Conservation (phyloP, 2,113 vertebrate species). For the Anser brachyrhynchus region DNA sequence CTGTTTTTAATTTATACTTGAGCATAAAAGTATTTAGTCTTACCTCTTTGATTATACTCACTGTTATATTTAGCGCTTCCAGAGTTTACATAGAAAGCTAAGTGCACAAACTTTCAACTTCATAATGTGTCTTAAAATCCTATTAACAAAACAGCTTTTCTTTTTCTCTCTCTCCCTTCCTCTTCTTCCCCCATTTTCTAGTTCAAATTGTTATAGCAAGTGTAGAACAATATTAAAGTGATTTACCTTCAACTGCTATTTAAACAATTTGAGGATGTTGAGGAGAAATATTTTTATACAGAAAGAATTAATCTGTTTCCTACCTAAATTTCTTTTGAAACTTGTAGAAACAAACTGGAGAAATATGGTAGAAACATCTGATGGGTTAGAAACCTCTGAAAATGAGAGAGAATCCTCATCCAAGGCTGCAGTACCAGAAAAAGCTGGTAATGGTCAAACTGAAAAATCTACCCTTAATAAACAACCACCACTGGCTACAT, state of each 20-base stretch:
- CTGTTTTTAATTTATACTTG: neutral
- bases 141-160: neutral
- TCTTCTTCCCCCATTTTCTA: neutral
- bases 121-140: neutral
- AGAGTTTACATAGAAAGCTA: neutral
- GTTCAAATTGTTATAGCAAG: neutral
- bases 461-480: constrained; percentile 57
- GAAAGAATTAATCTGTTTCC: neutral
- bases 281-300: neutral
- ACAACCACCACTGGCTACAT: constrained; percentile 17
- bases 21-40: neutral
- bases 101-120: neutral
- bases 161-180: neutral
- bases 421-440: constrained; percentile 68
- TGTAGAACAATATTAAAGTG: neutral
- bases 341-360: constrained; percentile 95
- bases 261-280: neutral
- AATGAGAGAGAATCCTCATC: constrained; percentile 76
- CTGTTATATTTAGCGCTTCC: neutral
- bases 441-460: constrained; percentile 29
- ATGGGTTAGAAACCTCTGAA: constrained; percentile 87
- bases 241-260: neutral
- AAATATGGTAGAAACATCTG: constrained; percentile 94
- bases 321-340: constrained; percentile 38
- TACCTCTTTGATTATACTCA: neutral